A percentile compares a stretch with the other conserved stretches of the same genome.
Conservation (phyloP, 2,797 vertebrate species). For the Fistularia tabacaria region DNA sequence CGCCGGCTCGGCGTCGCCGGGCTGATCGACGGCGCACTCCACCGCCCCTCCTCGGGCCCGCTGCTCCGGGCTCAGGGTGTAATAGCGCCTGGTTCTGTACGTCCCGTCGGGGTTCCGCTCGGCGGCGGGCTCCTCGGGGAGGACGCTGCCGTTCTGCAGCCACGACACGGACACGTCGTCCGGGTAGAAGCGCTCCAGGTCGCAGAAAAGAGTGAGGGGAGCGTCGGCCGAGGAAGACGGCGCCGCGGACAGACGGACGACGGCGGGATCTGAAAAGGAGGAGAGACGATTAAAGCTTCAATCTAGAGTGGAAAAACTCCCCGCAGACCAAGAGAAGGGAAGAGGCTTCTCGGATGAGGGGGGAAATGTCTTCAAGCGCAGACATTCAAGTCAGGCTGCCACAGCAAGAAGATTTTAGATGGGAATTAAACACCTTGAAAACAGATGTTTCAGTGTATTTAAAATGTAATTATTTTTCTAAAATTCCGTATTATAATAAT, state of each 20-base stretch:
- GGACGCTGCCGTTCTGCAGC: constrained; percentile 67
- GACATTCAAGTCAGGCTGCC: too few species aligned
- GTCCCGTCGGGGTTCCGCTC: constrained; percentile 63
- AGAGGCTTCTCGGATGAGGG: too few species aligned
- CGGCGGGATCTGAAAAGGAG: constrained; percentile 56
- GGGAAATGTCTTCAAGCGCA: too few species aligned
- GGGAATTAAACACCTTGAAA: too few species aligned
- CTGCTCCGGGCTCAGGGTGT: constrained; percentile 67
- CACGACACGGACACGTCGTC: constrained; percentile 68
- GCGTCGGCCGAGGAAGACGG: constrained; percentile 25
- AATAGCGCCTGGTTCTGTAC: constrained; percentile 67
- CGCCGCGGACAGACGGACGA: constrained; percentile 56
- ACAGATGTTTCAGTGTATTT: too few species aligned
- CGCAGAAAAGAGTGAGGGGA: constrained; percentile 73
- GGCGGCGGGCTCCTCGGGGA: constrained; percentile 42
- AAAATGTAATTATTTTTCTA: too few species aligned
- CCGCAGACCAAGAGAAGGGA: too few species aligned
- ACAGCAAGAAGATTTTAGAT: too few species aligned
- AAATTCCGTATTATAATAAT: too few species aligned
- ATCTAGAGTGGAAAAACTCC: too few species aligned
- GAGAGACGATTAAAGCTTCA: too few species aligned
- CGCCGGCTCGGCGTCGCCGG: constrained; percentile 66
- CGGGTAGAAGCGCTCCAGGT: constrained; percentile 74
- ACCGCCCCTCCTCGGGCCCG: constrained; percentile 74
- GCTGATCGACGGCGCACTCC: constrained; percentile 75